Percentiles rank a stretch among this genome's conserved stretches.
Conservation (phyloP, 2,797 vertebrate species). For the Podarcis siculus region DNA sequence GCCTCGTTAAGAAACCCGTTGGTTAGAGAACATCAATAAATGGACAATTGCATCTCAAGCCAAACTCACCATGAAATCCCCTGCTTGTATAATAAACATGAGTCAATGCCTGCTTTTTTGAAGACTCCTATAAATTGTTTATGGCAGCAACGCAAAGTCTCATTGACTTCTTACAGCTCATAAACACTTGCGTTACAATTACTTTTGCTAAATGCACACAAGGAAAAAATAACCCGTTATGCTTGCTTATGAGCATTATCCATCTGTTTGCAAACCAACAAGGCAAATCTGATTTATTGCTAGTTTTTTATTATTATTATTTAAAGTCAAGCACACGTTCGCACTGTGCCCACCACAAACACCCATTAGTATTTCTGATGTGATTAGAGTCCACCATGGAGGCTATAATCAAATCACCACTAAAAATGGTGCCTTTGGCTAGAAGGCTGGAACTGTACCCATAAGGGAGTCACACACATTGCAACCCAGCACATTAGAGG, state of each 20-base stretch:
- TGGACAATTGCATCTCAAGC: conserved; percentile 27
- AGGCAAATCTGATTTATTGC: conserved; percentile 63
- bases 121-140: conserved; percentile 9
- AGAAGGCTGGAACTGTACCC: not conserved
- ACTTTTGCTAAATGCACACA: conserved; percentile 39
- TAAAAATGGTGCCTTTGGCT: not conserved
- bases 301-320: not conserved
- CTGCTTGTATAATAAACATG: conserved; percentile 5
- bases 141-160: conserved; percentile 23
- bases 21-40: conserved; percentile 33
- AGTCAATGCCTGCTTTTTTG: conserved; percentile 21
- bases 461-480: not conserved
- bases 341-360: not conserved
- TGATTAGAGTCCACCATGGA: not conserved
- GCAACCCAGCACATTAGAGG: too few species aligned
- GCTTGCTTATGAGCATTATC: conserved; percentile 54
- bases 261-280: conserved; percentile 69
- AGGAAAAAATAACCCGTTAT: conserved; percentile 48
- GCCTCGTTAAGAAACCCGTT: conserved; percentile 40
- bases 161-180: conserved; percentile 42
- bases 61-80: conserved; percentile 12
- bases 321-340: not conserved
- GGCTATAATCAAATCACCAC: conserved; percentile 9
- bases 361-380: not conserved
- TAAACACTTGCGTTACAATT: conserved; percentile 21